Conservation (phyloP, 2,888 invertebrate genomes). For the Orthosia gracilis region DNA sequence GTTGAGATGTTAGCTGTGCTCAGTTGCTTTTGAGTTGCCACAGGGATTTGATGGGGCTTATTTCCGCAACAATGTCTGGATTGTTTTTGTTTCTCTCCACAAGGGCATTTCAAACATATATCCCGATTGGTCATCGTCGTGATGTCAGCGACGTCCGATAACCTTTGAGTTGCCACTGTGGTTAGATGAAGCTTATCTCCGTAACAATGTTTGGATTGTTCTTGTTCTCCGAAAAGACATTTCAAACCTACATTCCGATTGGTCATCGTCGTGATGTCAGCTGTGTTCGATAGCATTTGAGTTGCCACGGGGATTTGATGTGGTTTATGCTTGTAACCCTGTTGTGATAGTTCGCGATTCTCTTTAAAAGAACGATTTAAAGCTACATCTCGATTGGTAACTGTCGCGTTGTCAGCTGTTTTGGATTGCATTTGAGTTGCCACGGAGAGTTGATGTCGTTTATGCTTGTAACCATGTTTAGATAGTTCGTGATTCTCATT, state of each 20-base stretch:
- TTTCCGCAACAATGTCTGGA: neutral
- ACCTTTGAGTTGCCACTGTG: neutral
- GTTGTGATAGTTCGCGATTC: neutral
- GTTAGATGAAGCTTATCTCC: neutral
- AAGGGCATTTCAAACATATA: neutral
- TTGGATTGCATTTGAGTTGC: neutral
- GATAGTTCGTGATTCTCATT: neutral
- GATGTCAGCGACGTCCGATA: neutral
- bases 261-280: neutral
- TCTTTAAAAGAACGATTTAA: neutral
- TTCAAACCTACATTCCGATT: conserved; percentile 2
- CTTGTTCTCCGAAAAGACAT: neutral
- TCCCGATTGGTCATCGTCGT: neutral
- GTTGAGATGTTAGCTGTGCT: neutral
- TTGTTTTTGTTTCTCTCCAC: neutral
- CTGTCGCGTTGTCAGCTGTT: neutral
- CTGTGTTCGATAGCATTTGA: neutral
- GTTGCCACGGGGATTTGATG: neutral
- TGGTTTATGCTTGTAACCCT: neutral
- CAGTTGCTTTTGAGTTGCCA: neutral
- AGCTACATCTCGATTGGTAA: neutral
- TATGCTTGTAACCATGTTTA: neutral
- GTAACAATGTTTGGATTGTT: neutral
- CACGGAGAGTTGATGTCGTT: neutral
- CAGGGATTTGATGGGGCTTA: neutral